These are phyloP conservation scores for Plebejus argus DNA, from an alignment of 2,888 invertebrate genomes.

Conservation along the genomic window DNA sequence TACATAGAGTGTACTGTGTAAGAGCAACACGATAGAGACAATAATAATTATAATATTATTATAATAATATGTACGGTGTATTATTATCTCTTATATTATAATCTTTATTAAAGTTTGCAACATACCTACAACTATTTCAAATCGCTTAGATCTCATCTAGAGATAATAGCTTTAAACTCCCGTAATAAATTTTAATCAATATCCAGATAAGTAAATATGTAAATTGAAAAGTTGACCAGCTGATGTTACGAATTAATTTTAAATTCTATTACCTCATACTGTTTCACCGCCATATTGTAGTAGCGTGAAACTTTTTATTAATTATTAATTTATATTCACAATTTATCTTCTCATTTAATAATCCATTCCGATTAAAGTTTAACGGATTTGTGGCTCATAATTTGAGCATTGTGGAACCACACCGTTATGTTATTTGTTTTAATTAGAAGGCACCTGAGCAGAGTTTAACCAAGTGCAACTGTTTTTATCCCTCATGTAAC, in stretches of 20 bases:
- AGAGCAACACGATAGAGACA: too few species aligned
- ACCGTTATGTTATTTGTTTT: conserved; percentile 26
- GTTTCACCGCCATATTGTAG: conserved; percentile 14
- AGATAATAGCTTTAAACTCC: conserved; percentile 3
- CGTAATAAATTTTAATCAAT: not conserved
- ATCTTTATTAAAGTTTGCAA: not conserved
- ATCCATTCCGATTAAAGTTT: conserved; percentile 11
- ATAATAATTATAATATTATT: too few species aligned
- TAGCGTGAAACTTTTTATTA: conserved; percentile 15
- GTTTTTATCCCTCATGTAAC: not conserved
- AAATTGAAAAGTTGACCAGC: conserved; percentile 3
- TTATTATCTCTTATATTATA: too few species aligned
- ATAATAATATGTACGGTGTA: too few species aligned
- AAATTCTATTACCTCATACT: conserved; percentile 27
- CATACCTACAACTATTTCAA: not conserved
- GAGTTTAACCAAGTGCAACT: not conserved
- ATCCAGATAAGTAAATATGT: conserved; percentile 12
- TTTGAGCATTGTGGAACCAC: not conserved
- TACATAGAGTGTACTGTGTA: too few species aligned
- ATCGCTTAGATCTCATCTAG: not conserved
- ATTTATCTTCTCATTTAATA: conserved; percentile 17
- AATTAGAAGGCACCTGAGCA: not conserved
- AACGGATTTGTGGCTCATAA: not conserved
- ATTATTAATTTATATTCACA: conserved; percentile 26
- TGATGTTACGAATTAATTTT: conserved; percentile 18